Base-by-base conservation (phyloP, 1,140 invertebrate genomes). In the Lethocerus indicus region DNA sequence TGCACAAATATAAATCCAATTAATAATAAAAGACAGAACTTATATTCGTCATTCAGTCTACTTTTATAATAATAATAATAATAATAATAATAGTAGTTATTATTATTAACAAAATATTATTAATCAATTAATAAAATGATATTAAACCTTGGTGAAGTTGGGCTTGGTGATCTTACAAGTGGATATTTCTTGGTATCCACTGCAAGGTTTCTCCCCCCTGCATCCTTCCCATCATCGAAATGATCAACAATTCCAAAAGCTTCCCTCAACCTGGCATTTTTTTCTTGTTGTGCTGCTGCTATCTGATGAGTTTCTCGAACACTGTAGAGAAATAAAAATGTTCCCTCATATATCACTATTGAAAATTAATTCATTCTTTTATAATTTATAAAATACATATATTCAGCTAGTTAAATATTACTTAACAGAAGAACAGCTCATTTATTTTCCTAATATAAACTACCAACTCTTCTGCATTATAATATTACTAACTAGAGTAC, bases 251-350 rank as follows among this genome's bases (percentile, higher is more conserved):
- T 90, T 41, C 92, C 91, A 65, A 98, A 95, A 1, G 92, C 92
- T 62, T 91, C 85, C 39, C 89, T 78, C 44, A 96, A 68, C 44
- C 80, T 79, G 6, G 83, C 85, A 74, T 97, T 97, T 66, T 96
- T 95, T 60, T 92, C 84, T 61, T 89, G 83, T 62, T 94, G 91
- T n/a, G 91, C 90, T 66, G 92, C 88, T 2, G 92, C 91, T 49
- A 94, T 78, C 64, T 94, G 87, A 70, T 97, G 92, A 39, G 87
- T 94, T 61, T 95, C 91, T 47, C 84, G 85, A 20, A 88, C 87
- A 68, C 88, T 92, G 64, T 6, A 74, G 73, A 49, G 59, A 43
- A 64, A 58, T 36, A 53, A n/a, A n/a, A n/a, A n/a, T n/a, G n/a
- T n/a, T n/a, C n/a, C n/a, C n/a, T n/a, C n/a, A n/a, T n/a, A n/a